Base-by-base conservation (phyloP, 1,140 invertebrate genomes). In the Nymphalis io region DNA sequence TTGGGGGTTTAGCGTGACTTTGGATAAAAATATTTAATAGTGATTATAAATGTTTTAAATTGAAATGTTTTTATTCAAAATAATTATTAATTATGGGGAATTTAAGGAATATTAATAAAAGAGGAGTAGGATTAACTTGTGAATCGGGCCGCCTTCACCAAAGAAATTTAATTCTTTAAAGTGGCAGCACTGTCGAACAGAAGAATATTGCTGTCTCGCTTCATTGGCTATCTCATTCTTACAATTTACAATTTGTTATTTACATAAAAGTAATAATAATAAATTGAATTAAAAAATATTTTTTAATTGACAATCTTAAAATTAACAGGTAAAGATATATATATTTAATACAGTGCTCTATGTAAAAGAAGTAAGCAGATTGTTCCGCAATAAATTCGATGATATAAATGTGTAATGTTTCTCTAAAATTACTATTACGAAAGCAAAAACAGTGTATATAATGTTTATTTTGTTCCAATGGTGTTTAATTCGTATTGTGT, bases 201-300 rank as follows among this genome's bases (percentile, higher is more conserved):
- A 46, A 4, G n/a, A 42, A 51, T 20, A 51, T 20, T 46, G 40
- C 44, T 48, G 23, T 61, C 44, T 61, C 55, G 6, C 48, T 63
- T 55, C 33, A 33, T 53, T 51, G 42, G 23, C 18, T 53, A 55
- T 64, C 62, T 57, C 62, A 21, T 53, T 64, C 39, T 44, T 33
- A 21, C 23, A 42, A 33, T 61, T 39, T 61, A 61, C 42, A 48
- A 60, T 67, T 60, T 67, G 13, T 67, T 67, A 51, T 60, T 60
- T 67, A 60, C 58, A 27, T 20, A 67, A 60, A 57, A 51, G 46
- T 18, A 16, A n/a, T 51, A 51, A 67, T 18, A 60, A 67, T 20
- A 39, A 67, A 60, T 39, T 59, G n/a, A 59, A 39, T 18, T 8
- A 27, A 55, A 15, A 27, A 23, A 55, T 55, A 27, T 1, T 6